Percentiles rank a stretch among this genome's conserved stretches.
These are phyloP conservation scores for Synergus laeviventris DNA, from an alignment of 2,888 invertebrate genomes.

Conservation along the genomic window DNA sequence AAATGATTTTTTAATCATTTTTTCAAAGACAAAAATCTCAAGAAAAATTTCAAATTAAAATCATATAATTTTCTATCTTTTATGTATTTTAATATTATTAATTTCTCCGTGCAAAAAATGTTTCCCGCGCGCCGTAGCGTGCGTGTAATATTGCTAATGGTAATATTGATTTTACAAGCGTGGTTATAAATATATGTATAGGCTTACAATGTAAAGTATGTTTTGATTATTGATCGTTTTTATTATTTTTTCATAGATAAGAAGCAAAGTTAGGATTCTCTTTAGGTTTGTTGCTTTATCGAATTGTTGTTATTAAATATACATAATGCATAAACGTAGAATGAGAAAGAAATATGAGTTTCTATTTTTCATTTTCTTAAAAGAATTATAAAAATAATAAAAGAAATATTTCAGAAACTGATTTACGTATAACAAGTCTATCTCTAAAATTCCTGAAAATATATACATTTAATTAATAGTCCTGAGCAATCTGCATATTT, in stretches of 20 bases:
- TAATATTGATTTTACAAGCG: not conserved
- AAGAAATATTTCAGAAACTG: no score
- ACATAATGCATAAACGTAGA: no score
- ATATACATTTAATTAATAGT: not conserved
- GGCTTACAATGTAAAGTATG: not conserved
- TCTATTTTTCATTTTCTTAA: no score
- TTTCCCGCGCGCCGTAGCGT: no score
- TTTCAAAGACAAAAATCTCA: not conserved
- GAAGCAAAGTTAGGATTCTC: not conserved
- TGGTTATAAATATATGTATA: not conserved
- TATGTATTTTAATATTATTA: no score
- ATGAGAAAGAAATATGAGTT: no score
- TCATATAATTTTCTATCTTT: no score
- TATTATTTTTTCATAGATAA: not conserved
- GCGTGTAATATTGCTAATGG: not conserved
- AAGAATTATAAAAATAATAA: no score
- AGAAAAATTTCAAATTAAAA: not conserved
- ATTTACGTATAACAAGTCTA: not conserved
- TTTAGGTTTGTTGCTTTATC: no score
- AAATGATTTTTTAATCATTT: conserved; percentile 13
- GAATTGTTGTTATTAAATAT: no score
- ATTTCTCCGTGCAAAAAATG: no score
- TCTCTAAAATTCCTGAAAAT: not conserved
- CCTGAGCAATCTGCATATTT: not conserved
- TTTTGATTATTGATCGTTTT: not conserved